phyloP scores from a whole-genome alignment of 1,140 invertebrate species.

The Hyposmocoma kahamanoa region DNA sequence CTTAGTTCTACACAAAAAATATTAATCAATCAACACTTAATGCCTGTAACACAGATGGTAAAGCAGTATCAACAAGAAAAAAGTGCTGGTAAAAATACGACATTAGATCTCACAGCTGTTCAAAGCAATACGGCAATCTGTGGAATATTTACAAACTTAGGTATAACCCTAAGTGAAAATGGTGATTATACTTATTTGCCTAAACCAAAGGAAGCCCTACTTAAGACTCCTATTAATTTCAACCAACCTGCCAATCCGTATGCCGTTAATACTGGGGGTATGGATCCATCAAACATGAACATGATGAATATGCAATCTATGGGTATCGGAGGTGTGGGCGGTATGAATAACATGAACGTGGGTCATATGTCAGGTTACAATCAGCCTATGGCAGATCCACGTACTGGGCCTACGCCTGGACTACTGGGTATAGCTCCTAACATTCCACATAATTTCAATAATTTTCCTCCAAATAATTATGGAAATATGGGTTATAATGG shows the following conservation, averaged over 20 bases:
- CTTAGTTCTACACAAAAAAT: conserved; percentile 80
- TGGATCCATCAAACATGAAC: conserved; percentile 52
- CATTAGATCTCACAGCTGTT: conserved; percentile 72
- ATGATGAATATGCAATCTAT: conserved; percentile 65
- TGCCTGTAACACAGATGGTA: conserved; percentile 75
- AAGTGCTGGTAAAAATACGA: conserved; percentile 62
- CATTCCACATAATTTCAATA: conserved; percentile 66
- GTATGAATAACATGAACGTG: conserved; percentile 63
- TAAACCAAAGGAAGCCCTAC: conserved; percentile 58
- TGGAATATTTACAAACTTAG: conserved; percentile 75
- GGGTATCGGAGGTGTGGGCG: conserved; percentile 51
- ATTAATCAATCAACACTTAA: conserved; percentile 78
- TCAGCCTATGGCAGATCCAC: conserved; percentile 45
- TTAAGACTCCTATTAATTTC: conserved; percentile 65
- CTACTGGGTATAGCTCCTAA: conserved; percentile 67
- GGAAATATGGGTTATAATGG: conserved; percentile 59
- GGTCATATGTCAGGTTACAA: conserved; percentile 57
- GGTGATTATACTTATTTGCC: conserved; percentile 72
- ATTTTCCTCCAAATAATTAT: conserved; percentile 57
- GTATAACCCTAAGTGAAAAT: conserved; percentile 71
- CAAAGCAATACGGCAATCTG: conserved; percentile 69
- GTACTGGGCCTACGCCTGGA: conserved; percentile 57
- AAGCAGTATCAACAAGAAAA: conserved; percentile 74
- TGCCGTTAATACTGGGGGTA: conserved; percentile 47
- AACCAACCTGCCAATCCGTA: conserved; percentile 55